A percentile compares a stretch with the other conserved stretches of the same genome.
Evolutionary conservation across 1,140 invertebrate genomes (phyloP).

Genomic region (Pachypeltis micranthus): DNA sequence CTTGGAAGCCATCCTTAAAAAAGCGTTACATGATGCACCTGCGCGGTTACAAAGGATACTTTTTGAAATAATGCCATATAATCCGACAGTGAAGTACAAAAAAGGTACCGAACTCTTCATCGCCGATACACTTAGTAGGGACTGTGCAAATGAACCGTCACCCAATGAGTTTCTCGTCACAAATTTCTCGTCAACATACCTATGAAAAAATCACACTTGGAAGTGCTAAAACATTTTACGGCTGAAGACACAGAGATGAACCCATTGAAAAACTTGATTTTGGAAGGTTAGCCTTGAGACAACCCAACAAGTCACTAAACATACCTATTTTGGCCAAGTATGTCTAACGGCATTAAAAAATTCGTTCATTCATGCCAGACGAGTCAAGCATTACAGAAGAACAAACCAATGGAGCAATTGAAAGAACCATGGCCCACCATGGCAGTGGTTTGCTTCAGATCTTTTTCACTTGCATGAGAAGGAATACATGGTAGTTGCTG

Average conservation of each 20-base stretch:
- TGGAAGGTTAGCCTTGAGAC: background rate
- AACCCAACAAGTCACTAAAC: background rate
- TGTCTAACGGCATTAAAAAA: background rate
- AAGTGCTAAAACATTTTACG: background rate
- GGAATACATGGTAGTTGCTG: background rate
- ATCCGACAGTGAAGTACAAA: constrained; percentile 31
- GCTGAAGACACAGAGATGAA: too few relatives aligned
- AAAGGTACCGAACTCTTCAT: constrained; percentile 6
- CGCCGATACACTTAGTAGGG: constrained; percentile 2
- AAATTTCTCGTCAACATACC: background rate
- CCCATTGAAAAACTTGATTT: background rate
- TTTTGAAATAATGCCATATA: constrained; percentile 29
- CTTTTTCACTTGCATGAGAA: too few relatives aligned
- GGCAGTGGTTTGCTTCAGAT: too few relatives aligned
- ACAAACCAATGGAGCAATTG: too few relatives aligned
- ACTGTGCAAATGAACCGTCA: background rate
- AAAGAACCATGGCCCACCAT: too few relatives aligned
- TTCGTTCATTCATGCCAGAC: too few relatives aligned
- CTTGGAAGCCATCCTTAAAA: constrained; percentile 30
- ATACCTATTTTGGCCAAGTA: constrained; percentile 6
- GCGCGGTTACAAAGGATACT: too few relatives aligned
- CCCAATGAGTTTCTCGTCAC: background rate
- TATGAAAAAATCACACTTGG: background rate
- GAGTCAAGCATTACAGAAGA: too few relatives aligned
- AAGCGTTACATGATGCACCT: constrained; percentile 29